phyloP scores from a whole-genome alignment of 1,140 invertebrate species.

The Drosophila mojavensis region DNA sequence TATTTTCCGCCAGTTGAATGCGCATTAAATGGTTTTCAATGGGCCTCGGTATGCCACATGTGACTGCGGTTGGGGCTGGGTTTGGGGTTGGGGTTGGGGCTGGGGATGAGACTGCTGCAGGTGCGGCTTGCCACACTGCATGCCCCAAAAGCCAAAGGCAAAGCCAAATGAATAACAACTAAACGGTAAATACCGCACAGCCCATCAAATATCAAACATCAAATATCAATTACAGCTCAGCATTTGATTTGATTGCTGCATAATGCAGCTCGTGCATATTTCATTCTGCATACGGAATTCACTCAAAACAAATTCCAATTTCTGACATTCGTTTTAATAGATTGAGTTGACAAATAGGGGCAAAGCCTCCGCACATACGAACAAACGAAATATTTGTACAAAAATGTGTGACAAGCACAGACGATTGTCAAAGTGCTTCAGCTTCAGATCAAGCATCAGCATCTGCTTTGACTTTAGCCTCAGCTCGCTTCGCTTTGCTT shows the following conservation, averaged over 20 bases:
- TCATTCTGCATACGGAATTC: slow-evolving; percentile 29
- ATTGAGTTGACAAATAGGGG: too few species aligned
- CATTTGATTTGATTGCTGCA: slow-evolving; percentile 52
- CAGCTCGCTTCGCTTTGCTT: too few species aligned
- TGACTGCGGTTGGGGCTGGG: too few species aligned
- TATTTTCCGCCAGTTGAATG: slow-evolving; percentile 39
- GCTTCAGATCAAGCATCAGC: too few species aligned
- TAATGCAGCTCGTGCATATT: slow-evolving; percentile 37
- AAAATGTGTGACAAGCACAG: too few species aligned
- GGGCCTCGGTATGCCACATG: not conserved
- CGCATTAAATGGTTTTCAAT: slow-evolving; percentile 39
- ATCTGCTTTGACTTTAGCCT: too few species aligned
- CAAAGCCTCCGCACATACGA: too few species aligned
- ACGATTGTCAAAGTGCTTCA: too few species aligned
- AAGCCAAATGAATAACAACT: slow-evolving; percentile 6
- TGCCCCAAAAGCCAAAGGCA: not conserved
- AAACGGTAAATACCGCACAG: slow-evolving; percentile 11
- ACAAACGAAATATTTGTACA: too few species aligned
- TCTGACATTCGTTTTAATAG: slow-evolving; percentile 23
- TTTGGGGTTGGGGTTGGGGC: too few species aligned
- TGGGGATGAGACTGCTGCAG: not conserved
- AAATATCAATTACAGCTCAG: slow-evolving; percentile 47
- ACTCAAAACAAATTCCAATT: slow-evolving; percentile 31
- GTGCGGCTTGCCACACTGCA: slow-evolving; percentile 3
- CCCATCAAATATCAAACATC: slow-evolving; percentile 21